These are phyloP conservation scores for Echeneis naucrates DNA, from an alignment of 2,797 vertebrate genomes.

Conservation along the genomic window DNA sequence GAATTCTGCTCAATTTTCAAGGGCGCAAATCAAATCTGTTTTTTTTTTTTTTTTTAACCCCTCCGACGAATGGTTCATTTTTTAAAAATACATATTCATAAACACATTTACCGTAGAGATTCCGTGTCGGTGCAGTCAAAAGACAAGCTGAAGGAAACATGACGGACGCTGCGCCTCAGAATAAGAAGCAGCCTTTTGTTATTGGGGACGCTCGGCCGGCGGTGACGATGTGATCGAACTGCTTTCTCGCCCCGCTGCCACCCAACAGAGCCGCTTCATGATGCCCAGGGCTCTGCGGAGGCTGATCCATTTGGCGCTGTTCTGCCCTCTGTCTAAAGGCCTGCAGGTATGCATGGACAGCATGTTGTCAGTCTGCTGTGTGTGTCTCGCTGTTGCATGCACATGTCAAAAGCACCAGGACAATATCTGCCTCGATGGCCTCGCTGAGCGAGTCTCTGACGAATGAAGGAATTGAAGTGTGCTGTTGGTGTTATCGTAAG, in stretches of 20 bases:
- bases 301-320: conserved; percentile 90
- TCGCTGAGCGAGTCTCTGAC: neutral
- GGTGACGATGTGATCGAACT: conserved; percentile 69
- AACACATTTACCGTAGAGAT: conserved; percentile 5
- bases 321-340: conserved; percentile 91
- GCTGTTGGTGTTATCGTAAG: neutral
- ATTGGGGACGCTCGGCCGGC: conserved; percentile 30
- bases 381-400: neutral
- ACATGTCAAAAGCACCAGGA: neutral
- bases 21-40: conserved; percentile 41
- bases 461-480: neutral
- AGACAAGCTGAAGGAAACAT: neutral
- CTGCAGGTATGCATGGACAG: conserved; percentile 86
- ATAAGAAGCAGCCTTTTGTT: neutral
- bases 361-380: neutral
- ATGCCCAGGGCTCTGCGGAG: conserved; percentile 91
- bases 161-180: conserved; percentile 9
- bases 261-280: conserved; percentile 62
- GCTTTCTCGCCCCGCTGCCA: conserved; percentile 54
- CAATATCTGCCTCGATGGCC: neutral
- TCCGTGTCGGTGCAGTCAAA: neutral
- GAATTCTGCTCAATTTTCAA: conserved; percentile 50
- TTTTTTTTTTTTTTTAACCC: conserved; percentile 1
- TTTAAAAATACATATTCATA: no score
- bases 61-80: neutral